Conservation (phyloP, 2,113 vertebrate genomes). For the Nothocercus nigrocapillus region DNA sequence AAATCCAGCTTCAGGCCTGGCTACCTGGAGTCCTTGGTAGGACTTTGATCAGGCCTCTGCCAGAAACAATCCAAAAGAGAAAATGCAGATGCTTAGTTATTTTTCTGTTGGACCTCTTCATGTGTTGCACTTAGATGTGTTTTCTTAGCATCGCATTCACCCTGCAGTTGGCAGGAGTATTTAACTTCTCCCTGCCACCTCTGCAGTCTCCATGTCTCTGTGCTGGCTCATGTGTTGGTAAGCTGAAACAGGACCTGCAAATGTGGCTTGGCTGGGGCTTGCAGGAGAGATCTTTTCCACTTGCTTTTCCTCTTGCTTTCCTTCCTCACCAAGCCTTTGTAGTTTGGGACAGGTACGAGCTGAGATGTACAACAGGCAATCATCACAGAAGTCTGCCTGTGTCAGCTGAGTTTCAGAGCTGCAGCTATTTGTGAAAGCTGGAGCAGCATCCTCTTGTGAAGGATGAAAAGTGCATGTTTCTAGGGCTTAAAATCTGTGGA, state of each 20-base stretch:
- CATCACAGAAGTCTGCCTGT: not conserved
- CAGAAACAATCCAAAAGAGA: conserved; percentile 27
- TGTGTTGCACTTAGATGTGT: not conserved
- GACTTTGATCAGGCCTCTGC: not conserved
- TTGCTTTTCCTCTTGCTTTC: not conserved
- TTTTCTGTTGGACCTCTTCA: not conserved
- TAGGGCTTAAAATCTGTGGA: not conserved
- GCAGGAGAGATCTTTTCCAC: not conserved
- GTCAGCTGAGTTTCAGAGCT: not conserved
- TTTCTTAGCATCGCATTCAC: not conserved
- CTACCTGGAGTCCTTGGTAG: conserved; percentile 30
- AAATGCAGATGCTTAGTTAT: conserved; percentile 1
- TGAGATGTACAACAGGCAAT: not conserved
- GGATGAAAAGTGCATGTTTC: not conserved
- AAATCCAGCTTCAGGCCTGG: not conserved
- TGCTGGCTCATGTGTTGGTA: not conserved
- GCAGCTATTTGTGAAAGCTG: not conserved
- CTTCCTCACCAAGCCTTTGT: not conserved
- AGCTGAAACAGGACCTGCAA: not conserved
- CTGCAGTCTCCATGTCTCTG: not conserved
- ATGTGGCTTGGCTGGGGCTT: not conserved
- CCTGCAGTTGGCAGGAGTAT: conserved; percentile 1
- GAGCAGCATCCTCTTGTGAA: not conserved
- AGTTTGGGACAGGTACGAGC: not conserved
- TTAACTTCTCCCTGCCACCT: conserved; percentile 40